These are phyloP conservation scores for Dasysyrphus albostriatus DNA, from an alignment of 2,888 invertebrate genomes.

Conservation along the genomic window DNA sequence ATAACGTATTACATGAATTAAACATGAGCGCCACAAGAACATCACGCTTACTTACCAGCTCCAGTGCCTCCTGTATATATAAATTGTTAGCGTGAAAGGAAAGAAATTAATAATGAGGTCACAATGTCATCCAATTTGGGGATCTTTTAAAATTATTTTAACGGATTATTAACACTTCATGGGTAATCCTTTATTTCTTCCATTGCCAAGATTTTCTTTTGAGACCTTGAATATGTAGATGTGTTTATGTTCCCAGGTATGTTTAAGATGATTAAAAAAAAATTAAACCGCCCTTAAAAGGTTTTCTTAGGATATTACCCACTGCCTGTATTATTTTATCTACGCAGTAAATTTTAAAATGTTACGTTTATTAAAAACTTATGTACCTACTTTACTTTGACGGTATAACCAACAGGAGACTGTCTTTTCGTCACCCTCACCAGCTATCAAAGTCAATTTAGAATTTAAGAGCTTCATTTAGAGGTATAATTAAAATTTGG, in stretches of 20 bases:
- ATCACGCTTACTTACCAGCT: conserved; percentile 15
- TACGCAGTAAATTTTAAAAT: not conserved
- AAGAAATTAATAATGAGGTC: conserved; percentile 59
- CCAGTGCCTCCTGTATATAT: not conserved
- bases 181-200: conserved; percentile 14
- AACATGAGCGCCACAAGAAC: conserved; percentile 47
- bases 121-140: conserved; percentile 64
- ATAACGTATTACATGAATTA: conserved; percentile 44
- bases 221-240: not conserved
- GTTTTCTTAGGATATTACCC: not conserved
- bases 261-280: not conserved
- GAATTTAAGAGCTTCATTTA: not conserved
- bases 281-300: too few relatives aligned
- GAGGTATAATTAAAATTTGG: conserved; percentile 16
- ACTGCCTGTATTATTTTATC: not conserved
- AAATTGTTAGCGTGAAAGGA: not conserved
- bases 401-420: not conserved
- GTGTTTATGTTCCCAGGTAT: too few relatives aligned
- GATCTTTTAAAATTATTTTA: conserved; percentile 55
- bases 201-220: not conserved
- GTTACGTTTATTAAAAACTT: not conserved
- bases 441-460: conserved; percentile 9
- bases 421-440: not conserved
- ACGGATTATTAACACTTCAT: conserved; percentile 48
- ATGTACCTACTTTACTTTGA: too few relatives aligned